Evolutionary conservation across 2,113 vertebrate genomes (phyloP), one percentile per base, ranked within the genome.

Genomic region (Poicephalus meyeri): DNA sequence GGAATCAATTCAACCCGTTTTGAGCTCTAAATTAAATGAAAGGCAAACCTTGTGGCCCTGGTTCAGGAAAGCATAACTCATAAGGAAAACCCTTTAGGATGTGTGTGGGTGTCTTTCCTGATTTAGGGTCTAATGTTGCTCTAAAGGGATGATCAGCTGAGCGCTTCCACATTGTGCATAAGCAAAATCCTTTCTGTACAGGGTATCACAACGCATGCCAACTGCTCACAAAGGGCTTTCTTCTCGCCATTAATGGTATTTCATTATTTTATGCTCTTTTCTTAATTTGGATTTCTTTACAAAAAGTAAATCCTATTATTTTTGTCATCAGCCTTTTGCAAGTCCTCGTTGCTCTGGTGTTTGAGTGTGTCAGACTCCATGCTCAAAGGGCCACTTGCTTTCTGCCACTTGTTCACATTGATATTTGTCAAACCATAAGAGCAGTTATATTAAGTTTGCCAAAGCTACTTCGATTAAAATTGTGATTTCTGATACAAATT

Each of bases 101-200:
- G 35, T 35, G 44, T 9, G 47, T 6, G 41, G 14, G 39, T 33
- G 28, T 64, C 70, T 82, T 86, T 70, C 65, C 80, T 78, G 58
- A 37, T 20, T 14, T 7, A 28, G 44, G 69, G 44, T 44, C 64
- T 56, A 19, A 28, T 0, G 0, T 9, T 72, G 55, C 50, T 74
- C 4, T 3, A 2, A 56, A 26, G 39, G 76, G n/a, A 69, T 16
- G 23, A 24, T 10, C 33, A 58, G 16, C 60, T 21, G 76, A 31
- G 44, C 39, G 2, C 14, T 39, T 33, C 37, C 33, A 25, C 55
- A 12, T 29, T 16, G 14, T 3, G 0, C 1, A 12, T 3, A 29
- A 69, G 65, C n/a, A 60, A 29, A 81, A 52, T 11, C 47, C 46
- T 15, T 37, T 37, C 42, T 7, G 31, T 6, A 50, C 16, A 5